These are phyloP conservation scores for Pyrrhia umbra DNA, from an alignment of 2,888 invertebrate species.

Conservation along the genomic window DNA sequence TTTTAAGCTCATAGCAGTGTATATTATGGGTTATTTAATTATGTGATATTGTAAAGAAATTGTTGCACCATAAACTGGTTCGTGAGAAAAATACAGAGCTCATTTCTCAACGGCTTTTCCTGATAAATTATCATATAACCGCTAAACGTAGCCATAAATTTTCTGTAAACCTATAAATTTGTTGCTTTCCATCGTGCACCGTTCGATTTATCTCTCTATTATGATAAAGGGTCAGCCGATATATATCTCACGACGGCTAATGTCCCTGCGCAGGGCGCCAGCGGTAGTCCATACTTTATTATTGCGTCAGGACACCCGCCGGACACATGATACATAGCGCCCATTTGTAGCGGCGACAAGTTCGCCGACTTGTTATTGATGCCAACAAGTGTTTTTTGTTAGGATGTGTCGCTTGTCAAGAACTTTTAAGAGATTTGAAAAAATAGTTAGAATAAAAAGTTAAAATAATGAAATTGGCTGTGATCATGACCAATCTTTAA, in stretches of 20 bases:
- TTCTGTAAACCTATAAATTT: constrained; percentile 11
- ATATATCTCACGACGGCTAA: constrained; percentile 45
- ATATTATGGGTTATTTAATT: too few species aligned
- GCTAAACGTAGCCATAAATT: constrained; percentile 11
- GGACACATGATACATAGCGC: constrained; percentile 33
- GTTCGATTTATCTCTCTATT: constrained; percentile 47
- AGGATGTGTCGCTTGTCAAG: not conserved
- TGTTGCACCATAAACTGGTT: too few species aligned
- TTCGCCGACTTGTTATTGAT: constrained; percentile 28
- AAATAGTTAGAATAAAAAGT: not conserved
- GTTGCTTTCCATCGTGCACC: constrained; percentile 9
- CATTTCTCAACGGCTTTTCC: not conserved
- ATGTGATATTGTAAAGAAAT: not conserved
- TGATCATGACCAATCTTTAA: too few species aligned
- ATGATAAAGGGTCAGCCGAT: constrained; percentile 56
- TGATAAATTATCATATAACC: constrained; percentile 1
- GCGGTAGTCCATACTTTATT: constrained; percentile 32
- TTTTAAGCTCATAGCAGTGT: too few species aligned
- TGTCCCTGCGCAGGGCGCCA: constrained; percentile 22
- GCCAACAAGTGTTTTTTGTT: constrained; percentile 35
- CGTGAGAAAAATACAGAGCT: too few species aligned
- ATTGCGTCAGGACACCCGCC: constrained; percentile 14
- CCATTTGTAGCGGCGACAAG: constrained; percentile 30
- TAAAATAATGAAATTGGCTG: not conserved
- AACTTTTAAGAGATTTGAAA: not conserved